phyloP scores from a whole-genome alignment of 2,797 vertebrate genomes.

The Aphelocoma californica region DNA sequence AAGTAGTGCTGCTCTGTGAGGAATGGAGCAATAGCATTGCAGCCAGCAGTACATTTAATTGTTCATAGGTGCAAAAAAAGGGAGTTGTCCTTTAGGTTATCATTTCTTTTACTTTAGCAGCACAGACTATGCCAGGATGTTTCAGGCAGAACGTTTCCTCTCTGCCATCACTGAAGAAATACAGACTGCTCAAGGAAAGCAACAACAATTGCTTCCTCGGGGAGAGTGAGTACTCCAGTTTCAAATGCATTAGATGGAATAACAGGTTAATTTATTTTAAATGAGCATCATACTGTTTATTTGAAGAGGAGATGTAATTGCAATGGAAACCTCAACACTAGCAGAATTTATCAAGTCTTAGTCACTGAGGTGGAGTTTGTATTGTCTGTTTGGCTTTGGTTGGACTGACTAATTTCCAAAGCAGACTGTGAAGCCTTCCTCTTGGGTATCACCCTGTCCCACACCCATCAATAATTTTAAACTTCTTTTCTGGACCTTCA shows the following conservation, averaged over 20 bases:
- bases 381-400: neutral
- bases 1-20: neutral
- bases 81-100: neutral
- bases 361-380: constrained; percentile 52
- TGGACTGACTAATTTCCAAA: constrained; percentile 40
- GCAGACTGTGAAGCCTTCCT: constrained; percentile 22
- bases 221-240: neutral
- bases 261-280: constrained; percentile 59
- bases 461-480: constrained; percentile 40
- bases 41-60: neutral
- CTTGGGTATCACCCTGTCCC: constrained; percentile 11
- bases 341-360: constrained; percentile 43
- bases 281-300: constrained; percentile 54
- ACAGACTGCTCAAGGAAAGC: neutral
- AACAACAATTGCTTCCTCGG: neutral
- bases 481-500: neutral
- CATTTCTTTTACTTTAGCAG: neutral
- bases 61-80: neutral
- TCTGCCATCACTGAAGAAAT: neutral
- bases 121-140: neutral
- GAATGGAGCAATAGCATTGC: constrained; percentile 8
- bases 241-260: constrained; percentile 20
- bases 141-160: neutral
- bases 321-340: constrained; percentile 39
- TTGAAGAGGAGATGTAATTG: constrained; percentile 46